phyloP scores from a whole-genome alignment of 2,888 invertebrate genomes.

The Caprella mutica region DNA sequence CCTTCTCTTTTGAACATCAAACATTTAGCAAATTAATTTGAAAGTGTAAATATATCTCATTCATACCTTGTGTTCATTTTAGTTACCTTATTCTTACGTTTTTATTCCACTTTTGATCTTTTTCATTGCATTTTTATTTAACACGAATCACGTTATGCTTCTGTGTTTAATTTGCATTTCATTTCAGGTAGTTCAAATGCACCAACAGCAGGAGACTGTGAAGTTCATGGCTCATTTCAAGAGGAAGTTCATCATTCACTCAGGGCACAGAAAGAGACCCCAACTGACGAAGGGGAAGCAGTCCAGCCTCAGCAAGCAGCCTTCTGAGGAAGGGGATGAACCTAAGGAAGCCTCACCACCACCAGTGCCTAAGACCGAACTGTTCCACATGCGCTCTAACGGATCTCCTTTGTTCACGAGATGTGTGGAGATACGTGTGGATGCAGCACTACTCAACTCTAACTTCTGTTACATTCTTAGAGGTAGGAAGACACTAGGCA shows the following conservation, averaged over 20 bases:
- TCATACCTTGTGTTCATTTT: too few species aligned
- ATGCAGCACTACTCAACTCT: conserved; percentile 75
- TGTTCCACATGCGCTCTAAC: conserved; percentile 91
- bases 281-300: conserved; percentile 9
- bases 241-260: conserved; percentile 79
- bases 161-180: too few species aligned
- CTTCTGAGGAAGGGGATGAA: not conserved
- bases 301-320: not conserved
- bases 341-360: conserved; percentile 9
- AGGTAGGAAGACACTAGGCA: too few species aligned
- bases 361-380: conserved; percentile 43
- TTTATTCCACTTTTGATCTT: too few species aligned
- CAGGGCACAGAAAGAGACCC: conserved; percentile 14
- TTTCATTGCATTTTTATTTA: too few species aligned
- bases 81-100: too few species aligned
- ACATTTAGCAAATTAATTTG: not conserved
- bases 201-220: conserved; percentile 96
- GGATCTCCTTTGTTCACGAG: conserved; percentile 87
- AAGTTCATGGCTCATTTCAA: conserved; percentile 98
- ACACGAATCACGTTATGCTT: too few species aligned
- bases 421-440: conserved; percentile 77
- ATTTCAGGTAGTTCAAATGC: conserved; percentile 86
- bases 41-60: too few species aligned
- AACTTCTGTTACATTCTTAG: conserved; percentile 57
- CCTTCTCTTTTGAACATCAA: not conserved